Conservation (phyloP, 2,797 vertebrate genomes). For the Xyrichtys novacula region DNA sequence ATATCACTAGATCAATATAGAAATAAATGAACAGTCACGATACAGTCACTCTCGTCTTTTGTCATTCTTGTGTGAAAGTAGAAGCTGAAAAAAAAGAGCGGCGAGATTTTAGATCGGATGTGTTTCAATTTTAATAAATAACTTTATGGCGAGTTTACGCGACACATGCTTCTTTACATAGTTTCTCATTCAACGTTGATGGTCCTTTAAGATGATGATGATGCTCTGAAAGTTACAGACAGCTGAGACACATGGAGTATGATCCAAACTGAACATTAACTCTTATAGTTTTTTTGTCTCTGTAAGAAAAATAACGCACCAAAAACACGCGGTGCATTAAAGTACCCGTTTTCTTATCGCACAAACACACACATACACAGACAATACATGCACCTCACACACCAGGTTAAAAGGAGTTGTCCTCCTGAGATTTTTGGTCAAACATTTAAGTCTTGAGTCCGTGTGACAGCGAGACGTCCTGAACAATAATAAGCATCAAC, state of each 20-base stretch:
- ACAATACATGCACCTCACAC: background rate
- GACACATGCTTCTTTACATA: constrained; percentile 18
- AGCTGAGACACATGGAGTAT: background rate
- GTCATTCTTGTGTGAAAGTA: constrained; percentile 51
- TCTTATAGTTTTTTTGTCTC: background rate
- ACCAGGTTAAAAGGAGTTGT: background rate
- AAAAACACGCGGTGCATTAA: background rate
- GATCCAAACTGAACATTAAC: background rate
- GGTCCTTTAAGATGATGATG: background rate
- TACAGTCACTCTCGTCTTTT: constrained; percentile 34
- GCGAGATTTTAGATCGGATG: too few species aligned
- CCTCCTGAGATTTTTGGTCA: background rate
- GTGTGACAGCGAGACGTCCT: constrained; percentile 1
- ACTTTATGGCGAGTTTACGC: constrained; percentile 86
- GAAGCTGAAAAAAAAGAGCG: too few species aligned
- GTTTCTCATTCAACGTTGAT: background rate
- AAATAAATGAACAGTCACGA: constrained; percentile 51
- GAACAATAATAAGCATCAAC: constrained; percentile 1
- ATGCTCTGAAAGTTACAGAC: background rate
- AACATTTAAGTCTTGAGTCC: constrained; percentile 20
- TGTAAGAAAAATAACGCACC: background rate
- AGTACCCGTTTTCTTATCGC: constrained; percentile 19
- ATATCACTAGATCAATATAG: constrained; percentile 30
- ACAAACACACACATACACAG: constrained; percentile 9
- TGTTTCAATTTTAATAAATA: constrained; percentile 99